Base-by-base conservation (phyloP, 2,797 vertebrate species). In the Coilia nasus region DNA sequence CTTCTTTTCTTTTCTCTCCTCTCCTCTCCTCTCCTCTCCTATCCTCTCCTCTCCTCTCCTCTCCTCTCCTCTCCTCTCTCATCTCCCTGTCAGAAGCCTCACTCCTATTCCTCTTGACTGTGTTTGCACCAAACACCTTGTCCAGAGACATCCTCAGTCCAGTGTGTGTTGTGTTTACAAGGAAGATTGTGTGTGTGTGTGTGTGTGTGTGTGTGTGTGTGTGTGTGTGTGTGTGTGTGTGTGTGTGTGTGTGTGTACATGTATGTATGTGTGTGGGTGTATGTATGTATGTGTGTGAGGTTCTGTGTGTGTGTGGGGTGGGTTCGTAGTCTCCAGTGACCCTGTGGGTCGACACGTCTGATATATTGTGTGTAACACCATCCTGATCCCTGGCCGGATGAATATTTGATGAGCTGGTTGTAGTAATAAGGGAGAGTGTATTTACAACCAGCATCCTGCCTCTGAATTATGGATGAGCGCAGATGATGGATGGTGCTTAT, bases 351-450 rank as follows among this genome's bases (percentile, higher is more conserved):
- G 86, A 90, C 86, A 86, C 82, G 84, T 89, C 85, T 90, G 86
- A 90, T 91, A 83, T 91, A 90, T 89, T 89, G 85, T 88, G 84
- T 85, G 90, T 87, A 91, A 90, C 88, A 90, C 90, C 90, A 90
- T 91, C 91, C 87, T 90, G 90, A 90, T 90, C 89, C 85, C 87
- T 54, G 28, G 83, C 80, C 81, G n/a, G 35, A 92, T 92, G 44
- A 90, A 92, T 92, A 90, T 91, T 92, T 92, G 82, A 92, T 91
- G 88, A 23, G 31, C 59, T 85, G 78, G 90, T 89, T 88, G 89
- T 88, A 85, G 89, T 84, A 90, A 90, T 92, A 90, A 87, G 88
- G 78, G 84, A 86, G 89, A 86, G 83, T 91, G 88, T 91, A 91
- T 91, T 91, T 92, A 91, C 90, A 90, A 87, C 87, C 85, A 83